A percentile compares a stretch with the other conserved stretches of the same genome.
phyloP scores from a whole-genome alignment of 2,797 vertebrate species.

The Sternotherus odoratus region DNA sequence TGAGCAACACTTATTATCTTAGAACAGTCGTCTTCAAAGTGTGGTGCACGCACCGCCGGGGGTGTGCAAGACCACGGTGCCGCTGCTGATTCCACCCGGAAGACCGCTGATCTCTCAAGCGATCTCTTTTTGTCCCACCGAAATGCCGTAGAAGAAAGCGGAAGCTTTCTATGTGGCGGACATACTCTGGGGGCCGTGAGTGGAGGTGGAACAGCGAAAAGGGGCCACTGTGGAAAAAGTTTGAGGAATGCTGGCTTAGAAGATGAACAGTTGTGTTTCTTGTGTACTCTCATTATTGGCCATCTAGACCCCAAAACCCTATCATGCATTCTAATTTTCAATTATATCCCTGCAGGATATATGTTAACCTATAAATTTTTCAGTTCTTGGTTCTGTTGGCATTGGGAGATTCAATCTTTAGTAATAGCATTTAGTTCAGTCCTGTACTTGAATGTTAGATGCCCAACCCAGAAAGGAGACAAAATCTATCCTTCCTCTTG shows the following conservation, averaged over 20 bases:
- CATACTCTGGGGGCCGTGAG: too few species aligned
- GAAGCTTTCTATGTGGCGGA: too few species aligned
- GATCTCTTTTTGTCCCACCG: too few species aligned
- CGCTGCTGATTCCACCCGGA: too few species aligned
- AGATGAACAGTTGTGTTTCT: neutral
- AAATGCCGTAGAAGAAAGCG: too few species aligned
- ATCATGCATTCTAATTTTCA: slow-evolving; percentile 7
- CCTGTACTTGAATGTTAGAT: neutral
- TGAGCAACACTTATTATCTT: neutral
- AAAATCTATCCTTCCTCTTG: neutral
- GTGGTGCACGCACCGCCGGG: too few species aligned
- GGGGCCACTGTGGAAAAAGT: too few species aligned
- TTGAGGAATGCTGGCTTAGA: too few species aligned
- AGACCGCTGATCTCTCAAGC: too few species aligned
- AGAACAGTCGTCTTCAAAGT: too few species aligned
- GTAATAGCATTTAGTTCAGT: neutral
- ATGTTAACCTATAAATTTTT: neutral
- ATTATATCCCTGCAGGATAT: rapidly evolving
- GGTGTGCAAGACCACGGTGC: too few species aligned
- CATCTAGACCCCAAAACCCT: slow-evolving; percentile 3
- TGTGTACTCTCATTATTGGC: slow-evolving; percentile 30
- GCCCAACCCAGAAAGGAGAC: neutral
- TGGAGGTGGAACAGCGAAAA: too few species aligned
- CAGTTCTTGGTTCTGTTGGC: neutral
- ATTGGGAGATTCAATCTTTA: neutral